Percentiles rank a stretch among this genome's conserved stretches.
Conservation (phyloP, 2,797 vertebrate genomes). For the Urosaurus nigricauda region DNA sequence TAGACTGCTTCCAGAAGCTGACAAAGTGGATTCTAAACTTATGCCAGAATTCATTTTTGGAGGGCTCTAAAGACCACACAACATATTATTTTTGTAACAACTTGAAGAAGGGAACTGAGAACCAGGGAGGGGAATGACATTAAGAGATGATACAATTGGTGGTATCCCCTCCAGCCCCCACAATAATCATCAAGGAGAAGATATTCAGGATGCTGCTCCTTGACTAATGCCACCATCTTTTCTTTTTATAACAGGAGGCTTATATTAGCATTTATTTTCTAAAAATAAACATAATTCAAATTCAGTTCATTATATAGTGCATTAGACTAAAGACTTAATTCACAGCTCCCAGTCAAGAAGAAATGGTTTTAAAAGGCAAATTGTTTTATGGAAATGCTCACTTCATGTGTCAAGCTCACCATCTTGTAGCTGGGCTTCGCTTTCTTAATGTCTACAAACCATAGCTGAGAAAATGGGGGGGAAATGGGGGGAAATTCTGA, state of each 20-base stretch:
- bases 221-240: slow-evolving; percentile 58
- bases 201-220: slow-evolving; percentile 51
- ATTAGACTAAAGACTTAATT: slow-evolving; percentile 70
- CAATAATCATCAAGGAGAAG: slow-evolving; percentile 57
- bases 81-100: slow-evolving; percentile 10
- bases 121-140: neutral
- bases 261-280: slow-evolving; percentile 72
- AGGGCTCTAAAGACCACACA: neutral
- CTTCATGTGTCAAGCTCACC: neutral
- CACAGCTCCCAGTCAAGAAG: slow-evolving; percentile 67
- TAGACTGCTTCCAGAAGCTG: neutral
- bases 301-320: slow-evolving; percentile 68
- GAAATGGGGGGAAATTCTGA: slow-evolving; percentile 32
- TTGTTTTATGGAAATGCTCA: slow-evolving; percentile 65
- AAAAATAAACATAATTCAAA: slow-evolving; percentile 78
- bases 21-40: neutral
- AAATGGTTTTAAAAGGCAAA: slow-evolving; percentile 74
- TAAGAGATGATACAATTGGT: neutral
- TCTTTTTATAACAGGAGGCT: slow-evolving; percentile 73
- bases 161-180: neutral
- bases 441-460: slow-evolving; percentile 32
- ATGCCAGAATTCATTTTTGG: neutral
- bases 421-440: slow-evolving; percentile 36
- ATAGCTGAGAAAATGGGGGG: slow-evolving; percentile 41
- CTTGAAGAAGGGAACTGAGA: neutral